Conservation (phyloP, 2,113 vertebrate species). For the Colius striatus region DNA sequence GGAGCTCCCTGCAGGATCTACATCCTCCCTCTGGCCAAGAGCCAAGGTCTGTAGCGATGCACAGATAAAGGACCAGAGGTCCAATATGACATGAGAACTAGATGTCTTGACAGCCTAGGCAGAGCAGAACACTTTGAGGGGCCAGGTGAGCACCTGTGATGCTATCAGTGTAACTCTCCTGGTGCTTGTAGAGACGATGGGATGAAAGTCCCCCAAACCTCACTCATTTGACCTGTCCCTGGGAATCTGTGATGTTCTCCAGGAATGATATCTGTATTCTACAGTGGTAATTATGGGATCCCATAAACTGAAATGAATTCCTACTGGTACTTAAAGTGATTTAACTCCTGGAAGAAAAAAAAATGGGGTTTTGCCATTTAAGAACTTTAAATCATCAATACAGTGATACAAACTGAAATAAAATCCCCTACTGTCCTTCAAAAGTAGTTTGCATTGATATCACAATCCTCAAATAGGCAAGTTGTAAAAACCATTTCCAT, state of each 20-base stretch:
- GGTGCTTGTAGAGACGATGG: rapidly evolving
- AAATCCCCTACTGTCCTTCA: conserved; percentile 42
- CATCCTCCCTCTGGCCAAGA: not conserved
- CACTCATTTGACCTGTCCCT: too few species aligned
- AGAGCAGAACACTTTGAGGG: not conserved
- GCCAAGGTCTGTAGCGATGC: not conserved
- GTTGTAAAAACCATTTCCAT: conserved; percentile 21
- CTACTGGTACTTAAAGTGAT: not conserved
- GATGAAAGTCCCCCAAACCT: not conserved
- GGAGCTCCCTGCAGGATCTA: not conserved
- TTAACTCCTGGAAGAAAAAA: not conserved
- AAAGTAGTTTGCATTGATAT: not conserved
- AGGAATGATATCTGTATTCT: rapidly evolving
- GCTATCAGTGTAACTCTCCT: rapidly evolving
- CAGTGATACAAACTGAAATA: not conserved
- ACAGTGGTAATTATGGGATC: not conserved
- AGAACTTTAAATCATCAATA: conserved; percentile 10
- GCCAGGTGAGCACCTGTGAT: rapidly evolving
- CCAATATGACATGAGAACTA: rapidly evolving
- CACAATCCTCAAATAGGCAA: not conserved
- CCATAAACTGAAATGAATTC: not conserved
- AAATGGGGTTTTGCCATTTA: conserved; percentile 13
- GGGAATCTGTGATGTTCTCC: not conserved
- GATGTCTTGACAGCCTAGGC: not conserved
- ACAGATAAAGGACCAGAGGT: rapidly evolving